Base-by-base conservation (phyloP, 2,797 vertebrate genomes). In the Sardinella longiceps region DNA sequence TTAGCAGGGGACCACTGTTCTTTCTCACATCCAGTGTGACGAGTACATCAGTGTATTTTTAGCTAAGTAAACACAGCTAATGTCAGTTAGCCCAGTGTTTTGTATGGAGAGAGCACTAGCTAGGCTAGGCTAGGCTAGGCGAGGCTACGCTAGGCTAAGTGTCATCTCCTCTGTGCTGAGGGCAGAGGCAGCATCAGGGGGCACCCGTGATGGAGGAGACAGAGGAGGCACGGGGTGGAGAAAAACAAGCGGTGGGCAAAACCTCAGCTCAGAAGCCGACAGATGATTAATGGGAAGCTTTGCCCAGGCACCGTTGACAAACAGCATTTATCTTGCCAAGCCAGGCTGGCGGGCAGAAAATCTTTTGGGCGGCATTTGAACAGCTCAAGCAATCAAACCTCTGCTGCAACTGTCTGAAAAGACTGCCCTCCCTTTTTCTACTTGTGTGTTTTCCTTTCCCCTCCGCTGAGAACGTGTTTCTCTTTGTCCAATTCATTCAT, bases 251-350 rank as follows among this genome's bases (percentile, higher is more conserved):
- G 63, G 12, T 70, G 63, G 63, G 63, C 63, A 33, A 70, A 70
- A 15, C 63, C 63, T 70, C 25, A 12, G 30, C 63, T 70, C 63
- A 18, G 30, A 70, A 70, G 33, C 28, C 28, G 9, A n/a, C 9
- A 9, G 56, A 70, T 70, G 63, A 70, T 70, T 70, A 70, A 70
- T 70, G 63, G 63, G 63, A 33, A 33, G 63, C 63, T 12, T 70
- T 28, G 63, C 15, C 25, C 14, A 5, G 60, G 66, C 82, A 33
- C 46, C 66, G 15, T 9, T 80, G n/a, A 82, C 45, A 85, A 81
- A 80, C 28, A 14, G 37, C 50, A 23, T 83, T 77, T 83, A 63
- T 83, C 30, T 83, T 86, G 85, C 48, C 18, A 81, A 39, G 51
- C 9, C 56, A 82, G 11, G 25, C 37, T 63, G 30, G n/a, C 37